Conservation (phyloP, 2,888 invertebrate genomes). For the Argynnis bischoffii region DNA sequence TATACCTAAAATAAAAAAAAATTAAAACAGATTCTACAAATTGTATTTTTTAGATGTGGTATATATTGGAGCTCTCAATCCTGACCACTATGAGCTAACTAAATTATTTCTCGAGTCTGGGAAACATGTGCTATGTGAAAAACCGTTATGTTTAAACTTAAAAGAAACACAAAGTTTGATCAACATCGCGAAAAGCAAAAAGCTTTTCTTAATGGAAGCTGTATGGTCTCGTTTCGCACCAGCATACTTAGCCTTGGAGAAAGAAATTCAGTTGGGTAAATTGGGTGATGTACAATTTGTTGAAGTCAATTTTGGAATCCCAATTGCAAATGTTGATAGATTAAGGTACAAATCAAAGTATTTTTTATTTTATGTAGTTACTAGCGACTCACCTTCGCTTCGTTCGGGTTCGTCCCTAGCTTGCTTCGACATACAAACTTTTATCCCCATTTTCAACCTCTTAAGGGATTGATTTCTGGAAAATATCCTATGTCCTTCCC, state of each 20-base stretch:
- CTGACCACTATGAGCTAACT: slow-evolving; percentile 86
- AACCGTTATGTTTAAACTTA: slow-evolving; percentile 91
- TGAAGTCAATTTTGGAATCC: slow-evolving; percentile 86
- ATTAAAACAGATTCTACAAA: background rate
- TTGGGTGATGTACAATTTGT: slow-evolving; percentile 88
- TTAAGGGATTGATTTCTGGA: too few species aligned
- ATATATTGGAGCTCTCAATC: slow-evolving; percentile 91
- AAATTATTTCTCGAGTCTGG: slow-evolving; percentile 90
- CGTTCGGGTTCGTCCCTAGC: too few species aligned
- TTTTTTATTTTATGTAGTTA: background rate
- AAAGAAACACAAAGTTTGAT: slow-evolving; percentile 88
- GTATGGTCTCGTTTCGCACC: slow-evolving; percentile 95
- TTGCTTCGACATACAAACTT: too few species aligned
- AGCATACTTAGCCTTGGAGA: slow-evolving; percentile 85
- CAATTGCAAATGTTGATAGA: slow-evolving; percentile 64
- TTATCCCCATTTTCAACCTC: too few species aligned
- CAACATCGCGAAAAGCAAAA: slow-evolving; percentile 85
- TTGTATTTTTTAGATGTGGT: slow-evolving; percentile 85
- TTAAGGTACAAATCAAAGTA: slow-evolving; percentile 49
- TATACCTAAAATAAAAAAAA: too few species aligned
- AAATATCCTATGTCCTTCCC: too few species aligned
- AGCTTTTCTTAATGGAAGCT: slow-evolving; percentile 93
- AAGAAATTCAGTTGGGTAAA: slow-evolving; percentile 84
- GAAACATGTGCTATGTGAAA: slow-evolving; percentile 95
- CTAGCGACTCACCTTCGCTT: too few species aligned